Evolutionary conservation across 2,888 invertebrate species (phyloP).

Genomic region (Lydus trimaculatus): DNA sequence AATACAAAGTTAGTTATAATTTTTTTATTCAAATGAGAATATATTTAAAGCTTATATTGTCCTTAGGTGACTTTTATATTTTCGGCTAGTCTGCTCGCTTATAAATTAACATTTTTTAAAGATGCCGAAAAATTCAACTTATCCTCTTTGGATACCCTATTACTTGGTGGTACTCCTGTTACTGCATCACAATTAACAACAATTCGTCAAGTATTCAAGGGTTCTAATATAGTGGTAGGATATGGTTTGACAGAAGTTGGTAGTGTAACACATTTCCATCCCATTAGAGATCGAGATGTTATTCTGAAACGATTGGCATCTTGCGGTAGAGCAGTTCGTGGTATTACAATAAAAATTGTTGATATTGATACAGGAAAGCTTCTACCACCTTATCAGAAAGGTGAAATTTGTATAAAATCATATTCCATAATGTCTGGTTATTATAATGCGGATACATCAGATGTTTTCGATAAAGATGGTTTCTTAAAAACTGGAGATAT

Average conservation of each 20-base stretch:
- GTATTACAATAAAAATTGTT: conserved; percentile 29
- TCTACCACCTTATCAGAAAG: conserved; percentile 56
- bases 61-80: conserved; percentile 27
- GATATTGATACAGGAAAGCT: conserved; percentile 43
- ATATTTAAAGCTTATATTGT: background rate
- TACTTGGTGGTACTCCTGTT: conserved; percentile 40
- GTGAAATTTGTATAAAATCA: conserved; percentile 63
- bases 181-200: conserved; percentile 34
- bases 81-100: conserved; percentile 35
- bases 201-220: conserved; percentile 46
- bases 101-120: conserved; percentile 33
- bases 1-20: conserved; percentile 37
- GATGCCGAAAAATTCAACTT: conserved; percentile 31
- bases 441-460: conserved; percentile 58
- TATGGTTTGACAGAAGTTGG: conserved; percentile 60
- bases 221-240: conserved; percentile 49
- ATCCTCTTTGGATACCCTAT: conserved; percentile 32
- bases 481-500: conserved; percentile 64
- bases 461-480: conserved; percentile 57
- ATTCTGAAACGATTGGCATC: conserved; percentile 18
- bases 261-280: conserved; percentile 36
- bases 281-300: background rate
- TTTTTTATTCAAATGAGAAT: background rate
- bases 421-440: conserved; percentile 56
- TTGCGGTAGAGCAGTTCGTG: conserved; percentile 24